These are phyloP conservation scores for Idaea straminata DNA, from an alignment of 2,888 invertebrate genomes.

Conservation along the genomic window DNA sequence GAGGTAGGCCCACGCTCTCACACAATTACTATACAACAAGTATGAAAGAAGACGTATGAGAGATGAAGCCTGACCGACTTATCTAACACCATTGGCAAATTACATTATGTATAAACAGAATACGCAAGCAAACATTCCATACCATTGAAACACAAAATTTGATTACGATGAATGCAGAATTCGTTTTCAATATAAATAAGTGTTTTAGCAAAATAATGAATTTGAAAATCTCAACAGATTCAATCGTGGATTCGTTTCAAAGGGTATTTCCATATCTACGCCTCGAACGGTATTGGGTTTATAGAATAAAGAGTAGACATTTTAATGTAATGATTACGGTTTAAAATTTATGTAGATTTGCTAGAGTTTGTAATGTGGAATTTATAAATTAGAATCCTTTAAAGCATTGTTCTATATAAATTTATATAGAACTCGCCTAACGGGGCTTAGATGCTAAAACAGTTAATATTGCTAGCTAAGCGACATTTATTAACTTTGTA, in stretches of 20 bases:
- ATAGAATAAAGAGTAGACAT: slow-evolving; percentile 64
- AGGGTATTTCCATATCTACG: slow-evolving; percentile 66
- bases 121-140: slow-evolving; percentile 12
- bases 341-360: slow-evolving; percentile 68
- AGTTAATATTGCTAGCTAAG: slow-evolving; percentile 62
- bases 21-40: slow-evolving; percentile 49
- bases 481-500: slow-evolving; percentile 49
- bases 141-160: slow-evolving; percentile 10
- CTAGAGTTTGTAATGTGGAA: slow-evolving; percentile 73
- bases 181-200: slow-evolving; percentile 10
- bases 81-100: slow-evolving; percentile 15
- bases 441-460: slow-evolving; percentile 78
- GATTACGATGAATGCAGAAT: slow-evolving; percentile 15
- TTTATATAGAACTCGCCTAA: slow-evolving; percentile 69
- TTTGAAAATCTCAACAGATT: slow-evolving; percentile 68
- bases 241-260: slow-evolving; percentile 64
- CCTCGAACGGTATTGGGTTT: slow-evolving; percentile 68
- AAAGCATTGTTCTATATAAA: slow-evolving; percentile 66
- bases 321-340: slow-evolving; percentile 62
- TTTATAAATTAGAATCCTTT: slow-evolving; percentile 64
- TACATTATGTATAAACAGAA: slow-evolving; percentile 5
- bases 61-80: slow-evolving; percentile 33
- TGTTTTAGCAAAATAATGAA: slow-evolving; percentile 29
- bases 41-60: slow-evolving; percentile 50
- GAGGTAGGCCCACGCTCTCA: slow-evolving; percentile 75